These are phyloP conservation scores for Poecile montanus DNA, from an alignment of 2,797 vertebrate genomes.

Conservation along the genomic window DNA sequence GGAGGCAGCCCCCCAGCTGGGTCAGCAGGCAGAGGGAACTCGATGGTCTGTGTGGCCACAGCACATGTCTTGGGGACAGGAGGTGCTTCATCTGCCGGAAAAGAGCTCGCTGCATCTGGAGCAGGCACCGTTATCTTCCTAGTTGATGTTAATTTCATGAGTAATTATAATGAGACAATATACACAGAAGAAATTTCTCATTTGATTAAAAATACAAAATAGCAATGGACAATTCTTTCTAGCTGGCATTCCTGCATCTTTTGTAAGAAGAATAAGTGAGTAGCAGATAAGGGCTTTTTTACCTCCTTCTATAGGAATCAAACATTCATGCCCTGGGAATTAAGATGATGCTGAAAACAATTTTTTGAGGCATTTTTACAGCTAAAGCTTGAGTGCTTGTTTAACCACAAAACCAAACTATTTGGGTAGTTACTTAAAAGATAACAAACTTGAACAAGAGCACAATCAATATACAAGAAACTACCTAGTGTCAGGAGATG, in stretches of 20 bases:
- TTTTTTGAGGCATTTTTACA: background rate
- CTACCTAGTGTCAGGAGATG: slow-evolving; percentile 37
- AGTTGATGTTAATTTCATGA: slow-evolving; percentile 10
- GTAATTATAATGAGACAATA: background rate
- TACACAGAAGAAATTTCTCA: background rate
- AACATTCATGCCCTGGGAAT: background rate
- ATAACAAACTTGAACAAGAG: background rate
- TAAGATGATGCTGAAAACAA: background rate
- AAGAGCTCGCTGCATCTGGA: background rate
- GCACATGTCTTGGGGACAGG: background rate
- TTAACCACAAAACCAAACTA: background rate
- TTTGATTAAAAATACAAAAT: background rate
- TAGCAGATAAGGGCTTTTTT: background rate
- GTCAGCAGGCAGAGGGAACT: background rate
- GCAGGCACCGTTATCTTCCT: background rate
- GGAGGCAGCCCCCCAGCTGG: background rate
- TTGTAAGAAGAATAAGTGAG: background rate
- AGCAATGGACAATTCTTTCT: background rate
- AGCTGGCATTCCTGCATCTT: background rate
- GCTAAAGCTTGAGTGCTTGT: background rate
- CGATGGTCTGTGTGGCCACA: slow-evolving; percentile 55
- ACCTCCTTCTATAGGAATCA: background rate
- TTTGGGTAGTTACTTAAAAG: background rate
- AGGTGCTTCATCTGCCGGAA: background rate
- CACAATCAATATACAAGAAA: background rate